Conservation (phyloP, 2,888 invertebrate genomes). For the Unio delphinus region DNA sequence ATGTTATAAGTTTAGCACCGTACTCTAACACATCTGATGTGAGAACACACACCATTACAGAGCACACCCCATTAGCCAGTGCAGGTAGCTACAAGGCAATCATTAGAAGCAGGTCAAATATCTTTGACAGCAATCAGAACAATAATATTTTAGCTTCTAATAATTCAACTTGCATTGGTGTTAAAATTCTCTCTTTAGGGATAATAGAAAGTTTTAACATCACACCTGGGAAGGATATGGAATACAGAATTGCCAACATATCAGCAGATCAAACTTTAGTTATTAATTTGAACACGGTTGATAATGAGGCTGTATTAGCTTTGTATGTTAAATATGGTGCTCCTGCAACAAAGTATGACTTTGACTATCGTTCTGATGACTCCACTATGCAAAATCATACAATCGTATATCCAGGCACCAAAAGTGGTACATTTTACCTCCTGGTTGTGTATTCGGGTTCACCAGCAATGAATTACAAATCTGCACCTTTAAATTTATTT, state of each 20-base stretch:
- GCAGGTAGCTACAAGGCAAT: slow-evolving; percentile 12
- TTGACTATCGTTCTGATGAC: slow-evolving; percentile 13
- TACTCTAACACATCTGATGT: slow-evolving; percentile 1
- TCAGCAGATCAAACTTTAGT: slow-evolving; percentile 16
- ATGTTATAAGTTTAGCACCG: slow-evolving; percentile 6
- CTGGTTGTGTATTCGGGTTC: slow-evolving; percentile 9
- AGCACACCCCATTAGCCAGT: slow-evolving; percentile 5
- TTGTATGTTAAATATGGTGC: slow-evolving; percentile 12
- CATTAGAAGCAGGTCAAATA: slow-evolving; percentile 23
- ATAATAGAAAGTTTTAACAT: neutral
- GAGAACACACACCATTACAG: neutral
- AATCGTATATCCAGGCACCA: slow-evolving; percentile 13
- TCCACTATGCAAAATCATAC: slow-evolving; percentile 19
- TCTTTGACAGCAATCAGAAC: slow-evolving; percentile 15
- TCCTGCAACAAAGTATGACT: slow-evolving; percentile 19
- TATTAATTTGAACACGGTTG: slow-evolving; percentile 6
- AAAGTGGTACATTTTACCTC: slow-evolving; percentile 17
- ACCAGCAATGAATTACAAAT: neutral
- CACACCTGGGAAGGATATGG: neutral
- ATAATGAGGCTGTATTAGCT: slow-evolving; percentile 8
- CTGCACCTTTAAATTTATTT: slow-evolving; percentile 4
- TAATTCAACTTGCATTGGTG: slow-evolving; percentile 7
- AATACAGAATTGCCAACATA: slow-evolving; percentile 12
- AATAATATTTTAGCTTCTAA: slow-evolving; percentile 16
- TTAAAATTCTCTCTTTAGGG: slow-evolving; percentile 2